Evolutionary conservation across 2,797 vertebrate species (phyloP), one percentile per base, ranked within the genome.

Genomic region (Astyanax mexicanus): DNA sequence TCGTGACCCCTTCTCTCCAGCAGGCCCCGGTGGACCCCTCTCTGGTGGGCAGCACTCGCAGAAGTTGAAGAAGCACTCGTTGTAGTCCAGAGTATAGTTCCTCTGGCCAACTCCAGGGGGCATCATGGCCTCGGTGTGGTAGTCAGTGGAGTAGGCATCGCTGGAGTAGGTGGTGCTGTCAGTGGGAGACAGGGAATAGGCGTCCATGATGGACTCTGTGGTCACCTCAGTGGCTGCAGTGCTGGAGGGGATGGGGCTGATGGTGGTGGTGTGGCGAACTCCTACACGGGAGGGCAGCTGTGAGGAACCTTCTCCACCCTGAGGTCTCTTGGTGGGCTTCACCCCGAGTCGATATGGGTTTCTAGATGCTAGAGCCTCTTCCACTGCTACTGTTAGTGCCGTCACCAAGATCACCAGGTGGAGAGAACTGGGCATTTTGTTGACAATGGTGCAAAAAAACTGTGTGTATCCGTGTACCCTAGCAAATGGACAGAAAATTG

Each of bases 51-150:
- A 99, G 83, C 97, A 99, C 80, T 95, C 96, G 70, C 97, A 99
- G 84, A 97, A 92, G 86, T 99, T 98, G 85, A 95, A 94, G 89
- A 96, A 95, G 85, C 96, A 97, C 79, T 96, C 95, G 0, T 88
- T 93, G 1, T 93, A 86, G 78, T 97, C 95, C 0, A 97, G 86
- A 0, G 95, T 95, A 83, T 91, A 94, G 80, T 96, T 97, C 71
- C 93, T 94, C 0, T 81, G 80, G 8, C 69, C 74, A 32, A 80
- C 89, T 55, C 89, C 90, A 0, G 87, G 91, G 3, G 86, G 82
- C 1, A 73, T 78, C 51, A 87, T 67, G 29, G 87, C 77, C 23
- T 92, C 91, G 0, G 80, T 83, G 81, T 83, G 88, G 79, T 90
- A 90, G 54, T 91, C 90, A 1, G 91, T 86, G 27, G 90, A 82